Evolutionary conservation across 2,113 vertebrate genomes (phyloP), one percentile per base, ranked within the genome.

Genomic region (Origma solitaria): DNA sequence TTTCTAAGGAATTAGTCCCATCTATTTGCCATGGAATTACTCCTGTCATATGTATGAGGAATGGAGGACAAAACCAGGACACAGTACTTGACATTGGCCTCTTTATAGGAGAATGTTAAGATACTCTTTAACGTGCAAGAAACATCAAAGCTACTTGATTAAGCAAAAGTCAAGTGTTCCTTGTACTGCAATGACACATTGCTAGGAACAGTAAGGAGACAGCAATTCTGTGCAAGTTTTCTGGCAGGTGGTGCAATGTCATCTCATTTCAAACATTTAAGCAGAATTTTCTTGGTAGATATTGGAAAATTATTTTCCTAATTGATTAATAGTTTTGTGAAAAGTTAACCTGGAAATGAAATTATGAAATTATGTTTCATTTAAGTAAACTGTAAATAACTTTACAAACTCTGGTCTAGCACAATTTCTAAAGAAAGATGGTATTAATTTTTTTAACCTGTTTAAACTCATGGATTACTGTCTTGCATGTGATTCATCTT

Each of bases 401-500:
- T 51, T 70, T 51, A 51, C 37, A 83, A 90, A 62, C 18, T 50
- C 27, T 51, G 76, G 15, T 60, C 47, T 75, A 78, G 66, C 3
- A 1, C 35, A 77, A 82, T 64, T 88, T 71, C 60, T 88, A 86
- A 85, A 70, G 24, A 58, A 82, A 80, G 47, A 83, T 42, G 23
- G 42, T 33, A 94, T 85, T 53, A 31, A 53, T 24, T 88, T 90
- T 66, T 81, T 90, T 60, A 85, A 62, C 62, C 33, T 66, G 53
- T 76, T 94, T 58, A 77, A 23, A 60, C 71, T 92, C 68, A 44
- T 10, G 47, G 68, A 54, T 85, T 90, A 69, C 38, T 69, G 30
- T 86, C 96, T 97, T 96, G 93, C 97, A 97, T 88, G 58, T 87
- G 71, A 88, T 62, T 86, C 38, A 47, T 70, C 56, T 92, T 93